These are phyloP conservation scores for Drymodes brunneopygia DNA, from an alignment of 2,113 vertebrate genomes.

Conservation along the genomic window DNA sequence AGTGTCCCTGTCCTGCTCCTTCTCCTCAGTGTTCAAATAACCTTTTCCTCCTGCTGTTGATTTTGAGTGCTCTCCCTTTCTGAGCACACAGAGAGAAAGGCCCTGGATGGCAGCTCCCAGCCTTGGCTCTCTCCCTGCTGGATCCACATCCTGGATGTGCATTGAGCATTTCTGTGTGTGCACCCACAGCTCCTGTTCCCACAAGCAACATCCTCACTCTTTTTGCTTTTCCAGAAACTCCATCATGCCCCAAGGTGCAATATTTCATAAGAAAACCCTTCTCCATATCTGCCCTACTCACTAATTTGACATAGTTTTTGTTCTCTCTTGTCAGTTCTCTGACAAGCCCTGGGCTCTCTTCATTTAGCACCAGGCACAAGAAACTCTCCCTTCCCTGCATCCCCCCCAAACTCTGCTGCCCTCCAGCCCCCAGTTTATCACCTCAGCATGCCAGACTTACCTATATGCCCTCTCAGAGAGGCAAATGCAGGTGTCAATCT, in stretches of 20 bases:
- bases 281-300: not conserved
- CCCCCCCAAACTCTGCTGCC: not conserved
- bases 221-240: not conserved
- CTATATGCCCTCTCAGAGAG: not conserved
- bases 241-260: not conserved
- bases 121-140: not conserved
- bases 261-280: not conserved
- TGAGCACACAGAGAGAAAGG: not conserved
- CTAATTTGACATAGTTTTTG: not conserved
- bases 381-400: not conserved
- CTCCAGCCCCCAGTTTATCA: not conserved
- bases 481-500: not conserved
- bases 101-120: not conserved
- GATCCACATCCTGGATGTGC: fast-evolving
- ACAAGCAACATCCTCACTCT: not conserved
- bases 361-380: not conserved
- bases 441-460: not conserved
- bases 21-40: not conserved
- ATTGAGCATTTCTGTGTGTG: fast-evolving
- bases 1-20: not conserved
- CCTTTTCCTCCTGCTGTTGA: not conserved
- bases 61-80: not conserved
- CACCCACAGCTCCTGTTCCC: not conserved
- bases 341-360: not conserved
- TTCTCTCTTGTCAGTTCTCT: not conserved